These are phyloP conservation scores for Bradypodion ventrale DNA, from an alignment of 2,797 vertebrate species.

Conservation along the genomic window DNA sequence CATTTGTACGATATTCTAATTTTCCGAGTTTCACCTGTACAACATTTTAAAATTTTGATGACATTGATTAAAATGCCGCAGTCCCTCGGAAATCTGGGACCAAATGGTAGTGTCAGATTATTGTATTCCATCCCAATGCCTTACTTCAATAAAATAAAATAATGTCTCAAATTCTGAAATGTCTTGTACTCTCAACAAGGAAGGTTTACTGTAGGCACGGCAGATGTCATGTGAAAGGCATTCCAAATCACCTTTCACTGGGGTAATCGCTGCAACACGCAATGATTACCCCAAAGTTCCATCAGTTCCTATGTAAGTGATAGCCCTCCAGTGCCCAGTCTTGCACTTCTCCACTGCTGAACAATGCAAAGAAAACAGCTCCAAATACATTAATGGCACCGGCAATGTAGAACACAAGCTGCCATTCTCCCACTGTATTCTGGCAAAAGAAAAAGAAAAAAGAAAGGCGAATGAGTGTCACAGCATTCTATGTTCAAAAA, in stretches of 20 bases:
- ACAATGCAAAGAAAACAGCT: slow-evolving; percentile 87
- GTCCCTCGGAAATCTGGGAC: not conserved
- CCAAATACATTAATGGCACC: slow-evolving; percentile 91
- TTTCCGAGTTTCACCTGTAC: no score
- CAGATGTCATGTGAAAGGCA: slow-evolving; percentile 70
- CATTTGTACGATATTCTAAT: no score
- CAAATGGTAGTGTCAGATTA: not conserved
- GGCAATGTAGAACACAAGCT: slow-evolving; percentile 92
- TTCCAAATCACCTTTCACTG: slow-evolving; percentile 64
- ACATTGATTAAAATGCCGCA: slow-evolving; percentile 8
- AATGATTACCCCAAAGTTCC: slow-evolving; percentile 44
- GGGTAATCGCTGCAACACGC: slow-evolving; percentile 58
- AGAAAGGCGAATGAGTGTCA: slow-evolving; percentile 30
- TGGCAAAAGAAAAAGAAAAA: slow-evolving; percentile 66
- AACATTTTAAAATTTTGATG: slow-evolving; percentile 15
- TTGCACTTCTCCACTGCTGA: slow-evolving; percentile 89
- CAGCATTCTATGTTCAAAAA: slow-evolving; percentile 21
- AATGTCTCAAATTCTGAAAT: slow-evolving; percentile 1
- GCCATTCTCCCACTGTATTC: slow-evolving; percentile 94
- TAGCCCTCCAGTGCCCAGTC: slow-evolving; percentile 85
- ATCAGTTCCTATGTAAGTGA: slow-evolving; percentile 78
- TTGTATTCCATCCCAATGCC: not conserved
- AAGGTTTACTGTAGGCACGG: slow-evolving; percentile 38
- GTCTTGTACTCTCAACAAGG: slow-evolving; percentile 14
- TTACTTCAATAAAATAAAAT: not conserved